Percentiles rank a stretch among this genome's conserved stretches.
phyloP scores from a whole-genome alignment of 2,888 invertebrate species.

The Petrophora chlorosata region DNA sequence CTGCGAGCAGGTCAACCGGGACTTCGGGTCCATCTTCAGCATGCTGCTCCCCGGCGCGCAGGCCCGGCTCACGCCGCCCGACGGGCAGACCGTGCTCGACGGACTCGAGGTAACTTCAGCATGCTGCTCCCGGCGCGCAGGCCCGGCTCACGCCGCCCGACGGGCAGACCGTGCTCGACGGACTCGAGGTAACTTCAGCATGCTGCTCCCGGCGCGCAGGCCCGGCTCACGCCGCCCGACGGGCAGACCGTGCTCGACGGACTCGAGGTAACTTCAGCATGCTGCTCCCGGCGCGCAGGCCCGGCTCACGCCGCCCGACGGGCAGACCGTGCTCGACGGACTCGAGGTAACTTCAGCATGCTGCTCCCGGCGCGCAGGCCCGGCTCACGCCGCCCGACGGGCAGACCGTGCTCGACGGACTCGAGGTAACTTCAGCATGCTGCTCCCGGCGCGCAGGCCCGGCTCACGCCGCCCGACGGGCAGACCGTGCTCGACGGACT shows the following conservation, averaged over 20 bases:
- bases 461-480: too few relatives aligned
- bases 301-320: slow-evolving; percentile 90
- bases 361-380: neutral
- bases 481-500: too few relatives aligned
- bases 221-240: slow-evolving; percentile 91
- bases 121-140: slow-evolving; percentile 76
- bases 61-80: slow-evolving; percentile 91
- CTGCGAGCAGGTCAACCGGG: slow-evolving; percentile 93
- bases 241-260: slow-evolving; percentile 91
- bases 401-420: too few relatives aligned
- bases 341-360: slow-evolving; percentile 86
- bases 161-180: slow-evolving; percentile 90
- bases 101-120: slow-evolving; percentile 89
- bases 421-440: too few relatives aligned
- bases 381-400: too few relatives aligned
- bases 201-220: slow-evolving; percentile 83
- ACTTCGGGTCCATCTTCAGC: slow-evolving; percentile 97
- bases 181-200: slow-evolving; percentile 88
- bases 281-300: slow-evolving; percentile 85
- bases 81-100: slow-evolving; percentile 89
- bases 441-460: too few relatives aligned
- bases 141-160: slow-evolving; percentile 92
- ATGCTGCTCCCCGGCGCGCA: slow-evolving; percentile 95
- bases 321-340: slow-evolving; percentile 90
- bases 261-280: slow-evolving; percentile 86